A percentile compares a stretch with the other conserved stretches of the same genome.
phyloP scores from a whole-genome alignment of 2,888 invertebrate species.

The Chorisops tibialis region DNA sequence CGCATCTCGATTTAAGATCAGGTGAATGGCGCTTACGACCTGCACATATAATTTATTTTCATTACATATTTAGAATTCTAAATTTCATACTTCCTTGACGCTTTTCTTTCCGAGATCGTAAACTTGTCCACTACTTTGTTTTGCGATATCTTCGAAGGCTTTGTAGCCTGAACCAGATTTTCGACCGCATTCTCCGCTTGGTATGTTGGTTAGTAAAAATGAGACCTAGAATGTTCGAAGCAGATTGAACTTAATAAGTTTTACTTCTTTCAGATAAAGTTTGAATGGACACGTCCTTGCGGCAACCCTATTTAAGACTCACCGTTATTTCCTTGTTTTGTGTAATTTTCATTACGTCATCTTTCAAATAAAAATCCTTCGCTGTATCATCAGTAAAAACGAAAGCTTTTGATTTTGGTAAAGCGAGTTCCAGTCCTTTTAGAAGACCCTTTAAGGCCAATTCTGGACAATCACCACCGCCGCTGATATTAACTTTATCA shows the following conservation, averaged over 20 bases:
- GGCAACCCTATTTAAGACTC: too few species aligned
- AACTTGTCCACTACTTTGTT: constrained; percentile 65
- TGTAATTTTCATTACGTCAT: constrained; percentile 61
- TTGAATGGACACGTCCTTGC: neutral
- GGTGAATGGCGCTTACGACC: constrained; percentile 60
- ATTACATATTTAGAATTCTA: neutral
- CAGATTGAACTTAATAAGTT: constrained; percentile 50
- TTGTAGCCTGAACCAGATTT: too few species aligned
- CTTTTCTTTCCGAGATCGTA: constrained; percentile 67
- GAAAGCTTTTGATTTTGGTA: constrained; percentile 67
- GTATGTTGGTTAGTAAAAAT: too few species aligned
- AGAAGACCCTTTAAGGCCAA: constrained; percentile 64
- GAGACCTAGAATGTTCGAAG: constrained; percentile 52
- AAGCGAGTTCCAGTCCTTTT: constrained; percentile 61
- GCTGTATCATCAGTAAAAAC: constrained; percentile 75
- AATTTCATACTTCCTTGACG: constrained; percentile 60
- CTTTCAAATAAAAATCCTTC: constrained; percentile 62
- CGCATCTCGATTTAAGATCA: constrained; percentile 61
- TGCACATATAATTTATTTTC: constrained; percentile 43
- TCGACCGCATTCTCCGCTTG: too few species aligned
- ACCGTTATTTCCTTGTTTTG: constrained; percentile 72
- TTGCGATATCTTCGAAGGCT: constrained; percentile 53
- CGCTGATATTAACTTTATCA: constrained; percentile 58
- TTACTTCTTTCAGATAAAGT: neutral
- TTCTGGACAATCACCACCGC: constrained; percentile 75